Evolutionary conservation across 2,888 invertebrate species (phyloP), one percentile per base, ranked within the genome.

Genomic region (Rosalia funebris): DNA sequence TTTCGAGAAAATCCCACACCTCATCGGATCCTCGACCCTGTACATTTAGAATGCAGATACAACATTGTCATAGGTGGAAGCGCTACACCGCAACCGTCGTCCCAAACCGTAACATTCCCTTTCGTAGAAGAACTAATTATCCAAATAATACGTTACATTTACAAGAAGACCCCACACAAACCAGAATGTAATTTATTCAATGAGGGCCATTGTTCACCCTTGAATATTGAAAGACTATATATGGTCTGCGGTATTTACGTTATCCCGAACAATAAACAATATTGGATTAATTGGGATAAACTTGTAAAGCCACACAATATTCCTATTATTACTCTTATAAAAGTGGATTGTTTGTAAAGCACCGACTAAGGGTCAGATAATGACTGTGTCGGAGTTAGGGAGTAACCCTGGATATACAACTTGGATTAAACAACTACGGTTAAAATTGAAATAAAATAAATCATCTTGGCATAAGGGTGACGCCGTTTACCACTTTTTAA

Each of bases 181-280:
- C 34, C 34, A 11, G 34, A 34, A 34, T 14, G 50, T 45, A 42
- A 50, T 52, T 44, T 45, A 44, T 50, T 50, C 45, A 52, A 39
- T 36, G 36, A 17, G 47, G 17, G 56, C 20, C 19, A 47, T 47
- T 56, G 56, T 56, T 47, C 31, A 20, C 39, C 25, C 32, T n/a
- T 31, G 37, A 56, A 46, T 58, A 58, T 45, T 45, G 57, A 37
- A 57, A 36, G 57, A 57, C 36, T 58, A 52, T 61, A 39, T 52
- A 59, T 41, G 34, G 42, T 47, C 44, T 44, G 34, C 46, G 57
- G 50, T 52, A 54, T 62, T 60, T 57, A 50, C 45, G 42, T 60
- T 58, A 56, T 60, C 32, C 46, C 32, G 7, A 36, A 54, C 48
- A 56, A 61, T 63, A 65, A 65, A 65, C 57, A 62, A 58, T 63